These are phyloP conservation scores for Reinhardtius hippoglossoides DNA, from an alignment of 2,113 vertebrate genomes.

Conservation along the genomic window DNA sequence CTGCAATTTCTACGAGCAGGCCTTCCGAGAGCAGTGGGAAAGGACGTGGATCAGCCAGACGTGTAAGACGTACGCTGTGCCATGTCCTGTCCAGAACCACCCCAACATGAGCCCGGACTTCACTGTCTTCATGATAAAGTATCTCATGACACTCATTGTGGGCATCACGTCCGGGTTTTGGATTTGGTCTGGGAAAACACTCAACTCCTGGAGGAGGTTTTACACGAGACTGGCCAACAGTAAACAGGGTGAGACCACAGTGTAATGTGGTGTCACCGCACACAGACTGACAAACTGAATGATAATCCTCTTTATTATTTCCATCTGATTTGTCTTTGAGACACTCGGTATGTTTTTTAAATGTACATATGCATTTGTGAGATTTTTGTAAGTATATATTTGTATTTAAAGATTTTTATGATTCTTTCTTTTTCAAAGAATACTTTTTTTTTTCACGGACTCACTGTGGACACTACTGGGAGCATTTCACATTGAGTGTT, in stretches of 20 bases:
- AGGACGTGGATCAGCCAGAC: conserved; percentile 92
- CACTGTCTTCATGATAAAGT: conserved; percentile 99
- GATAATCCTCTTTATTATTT: conserved; percentile 48
- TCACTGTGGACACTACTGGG: conserved; percentile 61
- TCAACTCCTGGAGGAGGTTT: conserved; percentile 97
- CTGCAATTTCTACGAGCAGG: conserved; percentile 98
- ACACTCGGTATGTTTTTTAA: conserved; percentile 69
- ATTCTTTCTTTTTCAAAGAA: conserved; percentile 10
- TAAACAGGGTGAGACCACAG: conserved; percentile 95
- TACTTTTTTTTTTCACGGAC: conserved; percentile 50
- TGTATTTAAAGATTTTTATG: conserved; percentile 90
- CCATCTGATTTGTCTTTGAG: conserved; percentile 27
- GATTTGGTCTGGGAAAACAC: conserved; percentile 99
- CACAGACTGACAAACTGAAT: conserved; percentile 63
- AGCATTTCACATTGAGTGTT: conserved; percentile 10
- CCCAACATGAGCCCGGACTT: conserved; percentile 94
- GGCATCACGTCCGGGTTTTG: conserved; percentile 98
- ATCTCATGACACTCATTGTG: conserved; percentile 98
- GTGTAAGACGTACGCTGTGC: conserved; percentile 93
- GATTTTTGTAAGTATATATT: conserved; percentile 96
- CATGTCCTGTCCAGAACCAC: conserved; percentile 86
- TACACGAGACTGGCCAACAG: conserved; percentile 94
- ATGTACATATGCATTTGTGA: conserved; percentile 93
- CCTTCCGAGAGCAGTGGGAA: conserved; percentile 97
- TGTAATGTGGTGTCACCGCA: conserved; percentile 79